Conservation (phyloP, 2,113 vertebrate genomes). For the Gymnocephalus cernua region DNA sequence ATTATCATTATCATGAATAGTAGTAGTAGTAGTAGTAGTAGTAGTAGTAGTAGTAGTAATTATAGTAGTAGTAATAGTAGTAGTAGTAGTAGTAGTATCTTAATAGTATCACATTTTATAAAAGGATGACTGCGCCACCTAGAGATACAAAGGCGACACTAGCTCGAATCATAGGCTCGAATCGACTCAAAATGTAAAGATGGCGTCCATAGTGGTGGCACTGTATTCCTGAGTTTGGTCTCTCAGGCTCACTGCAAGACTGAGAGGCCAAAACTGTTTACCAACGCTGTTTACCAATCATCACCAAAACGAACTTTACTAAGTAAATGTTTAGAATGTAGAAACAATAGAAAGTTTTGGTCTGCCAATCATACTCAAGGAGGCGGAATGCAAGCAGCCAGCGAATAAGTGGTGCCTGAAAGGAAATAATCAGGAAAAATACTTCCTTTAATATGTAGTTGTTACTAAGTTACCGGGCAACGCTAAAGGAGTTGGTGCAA, state of each 20-base stretch:
- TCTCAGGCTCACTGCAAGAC: background rate
- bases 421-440: background rate
- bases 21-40: background rate
- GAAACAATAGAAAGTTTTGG: fast-evolving
- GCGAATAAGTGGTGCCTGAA: conserved; percentile 1
- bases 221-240: fast-evolving
- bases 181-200: conserved; percentile 17
- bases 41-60: background rate
- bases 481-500: conserved; percentile 60
- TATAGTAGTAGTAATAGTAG: background rate
- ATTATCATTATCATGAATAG: background rate
- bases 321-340: background rate
- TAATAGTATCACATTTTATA: background rate
- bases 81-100: background rate
- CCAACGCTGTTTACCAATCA: fast-evolving
- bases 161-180: background rate
- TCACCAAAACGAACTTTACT: fast-evolving
- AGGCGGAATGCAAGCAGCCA: fast-evolving
- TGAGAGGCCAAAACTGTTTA: background rate
- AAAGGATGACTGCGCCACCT: conserved; percentile 52
- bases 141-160: conserved; percentile 5
- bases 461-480: conserved; percentile 78
- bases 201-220: background rate
- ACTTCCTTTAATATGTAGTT: fast-evolving
- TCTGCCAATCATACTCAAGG: background rate